A percentile compares a stretch with the other conserved stretches of the same genome.
These are phyloP conservation scores for Germaria angustata DNA, from an alignment of 2,888 invertebrate species.

Conservation along the genomic window DNA sequence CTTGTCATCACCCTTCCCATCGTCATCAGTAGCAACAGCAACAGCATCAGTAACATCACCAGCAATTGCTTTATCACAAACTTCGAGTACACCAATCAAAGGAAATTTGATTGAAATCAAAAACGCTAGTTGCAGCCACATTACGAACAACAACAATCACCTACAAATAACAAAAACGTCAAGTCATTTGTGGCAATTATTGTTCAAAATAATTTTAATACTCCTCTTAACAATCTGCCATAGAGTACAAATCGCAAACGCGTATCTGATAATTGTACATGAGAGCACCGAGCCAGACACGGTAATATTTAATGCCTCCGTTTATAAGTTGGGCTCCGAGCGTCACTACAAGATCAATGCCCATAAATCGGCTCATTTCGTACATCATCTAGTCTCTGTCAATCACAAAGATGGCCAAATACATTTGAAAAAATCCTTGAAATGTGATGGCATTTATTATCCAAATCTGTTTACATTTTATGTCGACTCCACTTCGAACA, in stretches of 20 bases:
- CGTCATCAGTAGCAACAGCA: not conserved
- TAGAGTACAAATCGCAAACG: constrained; percentile 70
- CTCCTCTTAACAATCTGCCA: constrained; percentile 51
- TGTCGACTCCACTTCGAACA: constrained; percentile 91
- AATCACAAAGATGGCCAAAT: constrained; percentile 88
- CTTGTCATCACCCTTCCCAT: constrained; percentile 1
- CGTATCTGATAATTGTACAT: constrained; percentile 83
- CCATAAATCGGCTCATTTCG: constrained; percentile 90
- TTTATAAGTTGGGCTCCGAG: constrained; percentile 89
- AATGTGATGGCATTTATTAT: constrained; percentile 90
- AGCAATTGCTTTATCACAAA: not conserved
- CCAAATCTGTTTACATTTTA: constrained; percentile 92
- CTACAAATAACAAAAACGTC: not conserved
- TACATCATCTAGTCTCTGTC: constrained; percentile 88
- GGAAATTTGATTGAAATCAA: constrained; percentile 18
- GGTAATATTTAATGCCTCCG: constrained; percentile 88
- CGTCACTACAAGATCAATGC: constrained; percentile 89
- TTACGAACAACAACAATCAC: not conserved
- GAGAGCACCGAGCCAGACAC: constrained; percentile 84
- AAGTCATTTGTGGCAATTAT: not conserved
- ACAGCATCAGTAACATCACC: constrained; percentile 5
- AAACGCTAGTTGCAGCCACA: not conserved
- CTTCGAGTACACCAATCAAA: not conserved
- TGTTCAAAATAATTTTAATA: constrained; percentile 32
- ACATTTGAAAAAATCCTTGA: constrained; percentile 85